Base-by-base conservation (phyloP, 2,113 vertebrate genomes). In the Gracilinanus agilis region DNA sequence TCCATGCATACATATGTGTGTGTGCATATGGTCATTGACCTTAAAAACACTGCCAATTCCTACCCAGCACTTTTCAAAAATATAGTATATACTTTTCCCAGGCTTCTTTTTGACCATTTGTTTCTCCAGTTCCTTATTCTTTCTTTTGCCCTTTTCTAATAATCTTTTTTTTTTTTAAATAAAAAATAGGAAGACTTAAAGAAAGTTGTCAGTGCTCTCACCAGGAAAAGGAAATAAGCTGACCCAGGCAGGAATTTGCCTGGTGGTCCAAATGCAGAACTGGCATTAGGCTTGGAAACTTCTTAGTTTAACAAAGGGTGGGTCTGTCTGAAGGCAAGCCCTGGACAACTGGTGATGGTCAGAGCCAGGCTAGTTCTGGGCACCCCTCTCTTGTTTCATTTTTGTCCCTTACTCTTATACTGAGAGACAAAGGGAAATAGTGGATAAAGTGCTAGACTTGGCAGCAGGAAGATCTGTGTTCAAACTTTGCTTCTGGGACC, bases 281-380 rank as follows among this genome's bases (percentile, higher is more conserved):
- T 89, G 91, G 54, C 88, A 16, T 54, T 92, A 94, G 95, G 96
- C 91, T 94, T 91, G 90, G 94, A 95, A 92, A 94, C 92, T 44
- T 1, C 25, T 12, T 55, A 91, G 91, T 58, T 93, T 90, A 93
- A 95, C 96, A 91, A 96, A 97, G 95, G 91, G 91, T 88, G 96
- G 90, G 95, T 90, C 92, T 90, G 19, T 55, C 55, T 29, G 54
- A 49, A 93, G 89, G 44, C 89, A 90, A 90, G 89, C 44, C 44
- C 24, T 44, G 13, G 89, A 90, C 89, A 90, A 90, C 89, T 90
- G 89, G 44, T 29, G 44, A 29, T 90, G 91, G 89, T 7, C 91
- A 40, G 11, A 94, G 44, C 55, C 92, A 49, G 49, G 67, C 49
- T 4, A 29, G 53, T 5, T 53, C 94, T 90, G 89, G 89, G 49